Base-by-base conservation (phyloP, 1,140 invertebrate genomes). In the Grapholita molesta region DNA sequence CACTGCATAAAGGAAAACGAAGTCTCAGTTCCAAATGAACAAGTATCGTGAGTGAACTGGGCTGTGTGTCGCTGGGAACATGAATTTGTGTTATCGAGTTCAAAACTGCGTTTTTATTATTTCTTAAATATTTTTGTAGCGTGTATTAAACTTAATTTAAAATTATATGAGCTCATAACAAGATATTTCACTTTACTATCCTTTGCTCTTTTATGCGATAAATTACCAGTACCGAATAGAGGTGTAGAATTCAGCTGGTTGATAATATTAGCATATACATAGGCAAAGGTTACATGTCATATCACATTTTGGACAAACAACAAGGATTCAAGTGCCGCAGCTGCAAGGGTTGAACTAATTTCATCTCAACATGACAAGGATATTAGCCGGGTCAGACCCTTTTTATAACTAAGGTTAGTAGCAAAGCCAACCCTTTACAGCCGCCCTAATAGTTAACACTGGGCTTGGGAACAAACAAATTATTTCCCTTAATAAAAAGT, bases 291-390 rank as follows among this genome's bases (percentile, higher is more conserved):
- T 79, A 77, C 82, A 79, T 82, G 80, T 83, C 76, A 85, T 78
- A 85, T 87, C 83, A 87, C 86, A 88, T 84, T 89, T 83, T 82
- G 76, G 78, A 82, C 79, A 83, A 89, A 84, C 84, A 84, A 76
- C 70, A 70, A 74, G 79, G 73, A 78, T 79, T 75, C 73, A 70
- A 42, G 28, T 72, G 80, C 73, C 84, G 77, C 87, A 89, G 87
- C 85, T 89, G 87, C 84, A 87, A 73, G 79, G 80, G 75, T 88
- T 82, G 69, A 86, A 87, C 85, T 88, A 89, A 88, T 89, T 89
- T 89, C 82, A 87, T 84, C 85, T 81, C 78, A 71, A 86, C 87
- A 88, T 88, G 87, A 89, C 87, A 89, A 88, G 87, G 87, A 86
- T 89, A 89, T 89, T 88, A 88, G 87, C 84, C 82, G 85, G 86